Evolutionary conservation across 2,888 invertebrate genomes (phyloP).

Genomic region (Tetrapedia diversipes): DNA sequence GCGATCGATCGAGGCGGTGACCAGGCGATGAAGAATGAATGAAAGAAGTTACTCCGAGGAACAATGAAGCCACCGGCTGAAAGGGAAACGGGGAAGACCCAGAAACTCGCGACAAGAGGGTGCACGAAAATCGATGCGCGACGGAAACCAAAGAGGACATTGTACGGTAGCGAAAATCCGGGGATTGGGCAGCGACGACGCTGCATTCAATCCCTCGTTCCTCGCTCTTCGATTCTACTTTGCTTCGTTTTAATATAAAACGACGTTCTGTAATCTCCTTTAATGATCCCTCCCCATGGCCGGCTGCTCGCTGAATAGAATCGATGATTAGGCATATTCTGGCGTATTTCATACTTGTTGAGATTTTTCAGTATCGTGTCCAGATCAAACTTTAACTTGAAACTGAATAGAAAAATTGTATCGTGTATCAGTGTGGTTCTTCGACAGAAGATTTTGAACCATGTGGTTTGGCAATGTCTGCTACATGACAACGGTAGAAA

Average conservation of each 20-base stretch:
- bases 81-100: slow-evolving; percentile 52
- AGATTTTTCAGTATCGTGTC: background rate
- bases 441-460: background rate
- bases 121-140: slow-evolving; percentile 46
- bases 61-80: slow-evolving; percentile 34
- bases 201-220: slow-evolving; percentile 40
- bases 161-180: slow-evolving; percentile 42
- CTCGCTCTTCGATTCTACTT: slow-evolving; percentile 21
- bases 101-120: slow-evolving; percentile 30
- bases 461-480: no score
- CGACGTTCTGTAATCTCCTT: slow-evolving; percentile 25
- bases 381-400: background rate
- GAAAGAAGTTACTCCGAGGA: slow-evolving; percentile 34
- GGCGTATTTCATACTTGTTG: background rate
- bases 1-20: slow-evolving; percentile 42
- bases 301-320: background rate
- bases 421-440: background rate
- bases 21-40: slow-evolving; percentile 20
- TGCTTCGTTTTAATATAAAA: slow-evolving; percentile 38
- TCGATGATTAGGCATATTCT: slow-evolving; percentile 5
- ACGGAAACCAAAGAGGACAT: slow-evolving; percentile 48
- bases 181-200: slow-evolving; percentile 39
- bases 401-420: background rate
- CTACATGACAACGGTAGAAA: no score
- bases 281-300: slow-evolving; percentile 10